These are phyloP conservation scores for Raphicerus campestris DNA, from an alignment of 2,113 vertebrate species.

Conservation along the genomic window DNA sequence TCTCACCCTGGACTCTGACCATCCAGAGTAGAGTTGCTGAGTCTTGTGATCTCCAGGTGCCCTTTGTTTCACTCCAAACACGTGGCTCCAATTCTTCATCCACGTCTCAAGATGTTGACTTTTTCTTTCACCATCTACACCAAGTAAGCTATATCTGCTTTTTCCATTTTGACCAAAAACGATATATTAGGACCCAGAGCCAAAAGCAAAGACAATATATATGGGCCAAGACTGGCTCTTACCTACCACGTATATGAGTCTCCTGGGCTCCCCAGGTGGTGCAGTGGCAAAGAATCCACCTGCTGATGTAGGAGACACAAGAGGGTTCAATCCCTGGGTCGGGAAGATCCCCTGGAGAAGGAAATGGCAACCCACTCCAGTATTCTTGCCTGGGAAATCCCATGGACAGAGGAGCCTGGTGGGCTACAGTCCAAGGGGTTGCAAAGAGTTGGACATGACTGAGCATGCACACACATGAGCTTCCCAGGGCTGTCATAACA, in stretches of 20 bases:
- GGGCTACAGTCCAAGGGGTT: neutral
- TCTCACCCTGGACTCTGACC: neutral
- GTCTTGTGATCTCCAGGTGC: rapidly evolving
- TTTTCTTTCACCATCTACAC: neutral
- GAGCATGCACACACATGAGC: neutral
- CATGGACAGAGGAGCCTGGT: neutral
- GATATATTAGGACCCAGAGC: neutral
- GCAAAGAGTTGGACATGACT: neutral
- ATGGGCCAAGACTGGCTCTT: neutral
- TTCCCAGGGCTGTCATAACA: neutral
- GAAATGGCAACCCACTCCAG: neutral
- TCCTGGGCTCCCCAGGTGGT: neutral
- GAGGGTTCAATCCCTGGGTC: neutral
- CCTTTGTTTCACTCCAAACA: neutral
- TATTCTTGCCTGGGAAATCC: neutral
- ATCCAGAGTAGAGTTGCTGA: no score
- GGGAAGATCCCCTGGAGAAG: neutral
- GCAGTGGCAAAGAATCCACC: neutral
- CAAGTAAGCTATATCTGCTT: neutral
- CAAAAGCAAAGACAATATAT: neutral
- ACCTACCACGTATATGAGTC: neutral
- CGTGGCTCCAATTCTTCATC: neutral
- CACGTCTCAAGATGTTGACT: neutral
- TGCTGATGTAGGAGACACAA: neutral
- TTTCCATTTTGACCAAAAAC: neutral